Evolutionary conservation across 2,888 invertebrate genomes (phyloP).

Genomic region (Campopleginae sp.): DNA sequence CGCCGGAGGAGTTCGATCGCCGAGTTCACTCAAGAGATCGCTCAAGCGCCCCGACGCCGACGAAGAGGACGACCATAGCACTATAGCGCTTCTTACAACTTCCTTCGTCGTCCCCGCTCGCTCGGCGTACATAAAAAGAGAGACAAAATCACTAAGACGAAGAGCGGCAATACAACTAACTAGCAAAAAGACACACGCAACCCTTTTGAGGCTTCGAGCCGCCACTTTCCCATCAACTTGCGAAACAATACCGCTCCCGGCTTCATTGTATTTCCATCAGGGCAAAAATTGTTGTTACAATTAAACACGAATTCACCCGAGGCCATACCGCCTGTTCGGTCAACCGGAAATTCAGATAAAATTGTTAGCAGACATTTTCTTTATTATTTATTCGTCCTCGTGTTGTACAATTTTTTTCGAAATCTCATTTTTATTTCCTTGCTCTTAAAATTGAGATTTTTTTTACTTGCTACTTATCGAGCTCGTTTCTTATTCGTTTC

Average conservation of each 20-base stretch:
- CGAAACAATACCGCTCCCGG: conserved; percentile 15
- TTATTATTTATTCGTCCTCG: neutral
- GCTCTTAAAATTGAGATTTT: neutral
- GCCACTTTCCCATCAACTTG: conserved; percentile 59
- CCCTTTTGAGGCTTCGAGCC: conserved; percentile 63
- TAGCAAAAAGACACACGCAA: conserved; percentile 63
- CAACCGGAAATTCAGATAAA: conserved; percentile 48
- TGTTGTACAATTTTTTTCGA: neutral
- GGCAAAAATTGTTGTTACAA: conserved; percentile 12
- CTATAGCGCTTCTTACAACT: conserved; percentile 61
- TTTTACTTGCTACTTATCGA: neutral
- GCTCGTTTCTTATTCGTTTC: neutral
- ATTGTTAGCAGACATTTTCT: conserved; percentile 24
- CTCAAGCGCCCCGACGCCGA: conserved; percentile 44
- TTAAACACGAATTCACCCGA: conserved; percentile 34
- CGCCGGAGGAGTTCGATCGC: conserved; percentile 49
- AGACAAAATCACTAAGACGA: conserved; percentile 39
- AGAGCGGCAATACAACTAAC: conserved; percentile 26
- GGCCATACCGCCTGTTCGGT: conserved; percentile 24
- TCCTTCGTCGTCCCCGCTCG: conserved; percentile 50
- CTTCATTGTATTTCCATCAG: conserved; percentile 32
- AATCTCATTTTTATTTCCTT: neutral
- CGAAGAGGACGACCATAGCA: conserved; percentile 30
- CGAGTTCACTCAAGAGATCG: conserved; percentile 37
- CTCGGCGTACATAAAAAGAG: conserved; percentile 32